phyloP scores from a whole-genome alignment of 2,888 invertebrate genomes.

The Bursaphelenchus okinawaensis region DNA sequence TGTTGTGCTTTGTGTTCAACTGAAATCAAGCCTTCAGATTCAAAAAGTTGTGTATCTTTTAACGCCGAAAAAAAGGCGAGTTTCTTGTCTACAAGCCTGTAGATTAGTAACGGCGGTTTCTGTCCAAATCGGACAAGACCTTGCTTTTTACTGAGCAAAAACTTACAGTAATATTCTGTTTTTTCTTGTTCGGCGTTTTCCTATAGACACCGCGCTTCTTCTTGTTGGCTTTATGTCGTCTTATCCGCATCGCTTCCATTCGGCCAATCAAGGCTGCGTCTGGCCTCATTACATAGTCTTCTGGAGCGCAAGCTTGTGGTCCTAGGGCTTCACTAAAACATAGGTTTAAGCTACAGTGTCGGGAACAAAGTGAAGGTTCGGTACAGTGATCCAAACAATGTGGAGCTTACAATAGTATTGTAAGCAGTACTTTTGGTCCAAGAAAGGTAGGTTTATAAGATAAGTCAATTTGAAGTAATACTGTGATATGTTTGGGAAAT shows the following conservation, averaged over 20 bases:
- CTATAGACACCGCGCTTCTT: slow-evolving; percentile 2
- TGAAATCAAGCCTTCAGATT: not conserved
- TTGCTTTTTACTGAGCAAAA: too few relatives aligned
- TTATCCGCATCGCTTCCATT: slow-evolving; percentile 2
- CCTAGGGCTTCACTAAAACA: not conserved
- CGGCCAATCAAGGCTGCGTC: slow-evolving; percentile 3
- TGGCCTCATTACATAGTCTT: not conserved
- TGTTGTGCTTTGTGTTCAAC: not conserved
- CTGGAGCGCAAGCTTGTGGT: not conserved
- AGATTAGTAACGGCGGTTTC: too few relatives aligned
- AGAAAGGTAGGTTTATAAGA: too few relatives aligned
- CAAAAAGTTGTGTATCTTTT: not conserved
- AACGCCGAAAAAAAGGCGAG: too few relatives aligned
- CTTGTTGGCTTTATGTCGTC: not conserved
- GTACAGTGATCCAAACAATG: too few relatives aligned
- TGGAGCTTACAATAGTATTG: not conserved
- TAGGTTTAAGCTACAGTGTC: too few relatives aligned
- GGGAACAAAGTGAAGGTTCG: too few relatives aligned
- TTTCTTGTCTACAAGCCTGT: too few relatives aligned
- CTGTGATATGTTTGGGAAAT: not conserved
- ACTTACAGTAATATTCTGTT: not conserved
- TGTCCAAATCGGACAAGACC: too few relatives aligned
- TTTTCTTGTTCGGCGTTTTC: not conserved
- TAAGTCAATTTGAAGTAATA: not conserved
- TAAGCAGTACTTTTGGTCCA: not conserved